phyloP scores from a whole-genome alignment of 2,888 invertebrate species.

The Rugalucina vietnamica region DNA sequence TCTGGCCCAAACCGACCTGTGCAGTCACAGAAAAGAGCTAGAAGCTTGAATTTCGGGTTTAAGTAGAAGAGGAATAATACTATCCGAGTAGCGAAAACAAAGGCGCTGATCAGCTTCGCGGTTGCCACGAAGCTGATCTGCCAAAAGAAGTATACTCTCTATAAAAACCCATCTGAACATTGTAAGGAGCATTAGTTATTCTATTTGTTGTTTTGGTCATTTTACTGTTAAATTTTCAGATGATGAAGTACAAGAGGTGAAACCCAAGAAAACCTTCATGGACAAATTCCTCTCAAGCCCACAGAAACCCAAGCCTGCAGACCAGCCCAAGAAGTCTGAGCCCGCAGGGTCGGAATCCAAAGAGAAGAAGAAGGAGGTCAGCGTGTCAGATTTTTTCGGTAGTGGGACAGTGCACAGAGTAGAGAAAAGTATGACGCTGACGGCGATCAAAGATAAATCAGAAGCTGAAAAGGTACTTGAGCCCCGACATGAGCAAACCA shows the following conservation, averaged over 20 bases:
- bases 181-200: no score
- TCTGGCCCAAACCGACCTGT: no score
- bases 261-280: constrained; percentile 67
- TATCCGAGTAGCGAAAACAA: no score
- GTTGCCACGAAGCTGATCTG: no score
- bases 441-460: background rate
- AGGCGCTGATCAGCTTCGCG: no score
- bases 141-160: no score
- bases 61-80: no score
- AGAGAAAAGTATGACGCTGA: constrained; percentile 61
- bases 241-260: constrained; percentile 68
- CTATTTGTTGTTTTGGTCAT: no score
- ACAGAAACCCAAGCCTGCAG: constrained; percentile 37
- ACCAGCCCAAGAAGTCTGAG: constrained; percentile 31
- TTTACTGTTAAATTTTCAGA: constrained; percentile 5
- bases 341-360: constrained; percentile 33
- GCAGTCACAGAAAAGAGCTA: no score
- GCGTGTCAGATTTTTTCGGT: constrained; percentile 79
- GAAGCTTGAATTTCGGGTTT: no score
- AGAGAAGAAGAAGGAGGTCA: constrained; percentile 64
- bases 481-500: no score
- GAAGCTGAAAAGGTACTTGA: constrained; percentile 13
- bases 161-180: no score
- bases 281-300: constrained; percentile 71
- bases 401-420: constrained; percentile 70